Base-by-base conservation (phyloP, 2,113 vertebrate species). In the Nothoprocta pentlandii region DNA sequence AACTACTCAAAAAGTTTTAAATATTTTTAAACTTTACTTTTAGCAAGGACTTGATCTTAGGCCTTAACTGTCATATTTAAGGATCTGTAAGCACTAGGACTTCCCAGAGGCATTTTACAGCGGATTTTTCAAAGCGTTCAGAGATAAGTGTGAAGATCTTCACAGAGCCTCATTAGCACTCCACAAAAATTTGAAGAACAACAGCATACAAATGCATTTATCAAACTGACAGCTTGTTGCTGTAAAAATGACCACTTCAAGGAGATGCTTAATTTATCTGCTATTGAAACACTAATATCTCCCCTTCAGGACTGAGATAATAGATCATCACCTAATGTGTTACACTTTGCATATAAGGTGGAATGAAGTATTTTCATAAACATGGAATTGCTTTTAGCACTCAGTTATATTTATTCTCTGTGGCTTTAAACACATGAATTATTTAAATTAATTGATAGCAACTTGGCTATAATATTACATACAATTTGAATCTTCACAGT, bases 171-270 rank as follows among this genome's bases (percentile, higher is more conserved):
- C 53, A 32, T 81, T 87, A 85, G 62, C 59, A 85, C 59, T 66
- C 71, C 68, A 68, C 75, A 90, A 67, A 77, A 92, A 81, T 41
- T 42, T 71, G 32, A 51, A 64, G 71, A 81, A 69, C 74, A 83
- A 51, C 46, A 69, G 46, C 19, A 9, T 54, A 36, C 16, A 21
- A 5, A 8, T 46, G 53, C 69, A 74, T 76, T 73, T 59, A 82
- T 87, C 86, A 79, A 73, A 34, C 46, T 62, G 89, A 87, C 22
- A 89, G 15, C 20, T 63, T 90, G 14, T n/a, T 70, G 44, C 80
- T 94, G 69, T 34, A 95, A 92, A 92, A 96, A 78, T 70, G 59
- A 92, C 39, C 61, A 75, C 34, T 88, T 76, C 23, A 84, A 92
- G 68, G 34, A 85, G 49, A 85, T 46, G 22, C 30, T 92, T 86